phyloP scores from a whole-genome alignment of 2,797 vertebrate species.

The Tinamus major region DNA sequence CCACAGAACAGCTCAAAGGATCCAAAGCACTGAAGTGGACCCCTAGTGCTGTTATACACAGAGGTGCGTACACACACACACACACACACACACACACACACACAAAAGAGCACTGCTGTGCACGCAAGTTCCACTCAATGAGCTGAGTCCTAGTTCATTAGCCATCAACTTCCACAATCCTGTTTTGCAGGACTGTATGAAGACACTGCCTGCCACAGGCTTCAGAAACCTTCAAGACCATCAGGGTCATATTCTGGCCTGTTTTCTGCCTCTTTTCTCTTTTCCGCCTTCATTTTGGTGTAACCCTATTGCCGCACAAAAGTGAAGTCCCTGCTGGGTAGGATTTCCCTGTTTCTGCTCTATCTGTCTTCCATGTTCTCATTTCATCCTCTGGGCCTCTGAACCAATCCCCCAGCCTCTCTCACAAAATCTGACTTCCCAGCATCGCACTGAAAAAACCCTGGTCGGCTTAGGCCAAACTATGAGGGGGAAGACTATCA shows the following conservation, averaged over 20 bases:
- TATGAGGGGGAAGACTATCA: slow-evolving; percentile 81
- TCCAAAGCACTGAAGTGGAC: not conserved
- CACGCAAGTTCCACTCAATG: not conserved
- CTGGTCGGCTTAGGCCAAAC: slow-evolving; percentile 78
- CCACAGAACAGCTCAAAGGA: not conserved
- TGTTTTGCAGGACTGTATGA: not conserved
- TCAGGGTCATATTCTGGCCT: slow-evolving; percentile 7
- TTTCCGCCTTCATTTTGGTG: slow-evolving; percentile 60
- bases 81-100: fast-evolving
- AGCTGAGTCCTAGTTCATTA: not conserved
- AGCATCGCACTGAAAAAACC: slow-evolving; percentile 76
- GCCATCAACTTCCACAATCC: not conserved
- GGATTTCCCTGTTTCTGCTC: slow-evolving; percentile 85
- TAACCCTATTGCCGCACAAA: slow-evolving; percentile 70
- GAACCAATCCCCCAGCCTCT: slow-evolving; percentile 85
- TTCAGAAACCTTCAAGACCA: not conserved
- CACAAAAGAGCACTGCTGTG: fast-evolving
- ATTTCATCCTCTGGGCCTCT: slow-evolving; percentile 82
- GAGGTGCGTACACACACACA: not conserved
- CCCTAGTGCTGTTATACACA: not conserved
- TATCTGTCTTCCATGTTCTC: slow-evolving; percentile 78
- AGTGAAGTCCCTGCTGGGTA: slow-evolving; percentile 84
- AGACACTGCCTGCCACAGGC: not conserved
- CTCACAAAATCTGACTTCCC: slow-evolving; percentile 75
- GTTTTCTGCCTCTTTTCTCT: not conserved